phyloP scores from a whole-genome alignment of 2,797 vertebrate genomes.

The Helicolenus hilgendorfi region DNA sequence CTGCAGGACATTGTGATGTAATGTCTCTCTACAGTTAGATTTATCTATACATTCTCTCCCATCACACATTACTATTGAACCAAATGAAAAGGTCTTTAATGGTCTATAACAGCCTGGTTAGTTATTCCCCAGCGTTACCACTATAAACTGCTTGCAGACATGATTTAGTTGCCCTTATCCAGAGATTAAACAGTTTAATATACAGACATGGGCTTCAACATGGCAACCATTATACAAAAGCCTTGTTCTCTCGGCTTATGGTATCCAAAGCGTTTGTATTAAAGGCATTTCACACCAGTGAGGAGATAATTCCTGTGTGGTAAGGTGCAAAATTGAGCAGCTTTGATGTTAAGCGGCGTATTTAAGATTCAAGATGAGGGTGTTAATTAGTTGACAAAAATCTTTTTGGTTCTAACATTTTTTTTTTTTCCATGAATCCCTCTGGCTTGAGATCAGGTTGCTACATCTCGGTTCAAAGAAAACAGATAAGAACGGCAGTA shows the following conservation, averaged over 20 bases:
- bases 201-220: constrained; percentile 11
- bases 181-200: constrained; percentile 43
- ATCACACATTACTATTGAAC: background rate
- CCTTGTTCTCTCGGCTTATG: constrained; percentile 14
- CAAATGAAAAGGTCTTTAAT: constrained; percentile 17
- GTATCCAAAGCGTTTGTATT: constrained; percentile 54
- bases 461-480: constrained; percentile 60
- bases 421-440: constrained; percentile 42
- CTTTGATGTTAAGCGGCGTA: constrained; percentile 79
- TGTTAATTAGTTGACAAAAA: constrained; percentile 82
- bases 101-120: constrained; percentile 1
- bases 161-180: constrained; percentile 12
- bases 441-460: constrained; percentile 45
- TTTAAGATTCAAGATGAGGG: constrained; percentile 78
- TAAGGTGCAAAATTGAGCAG: constrained; percentile 81
- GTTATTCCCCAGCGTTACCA: background rate
- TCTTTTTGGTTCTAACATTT: constrained; percentile 54
- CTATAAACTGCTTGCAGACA: background rate
- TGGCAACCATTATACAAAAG: constrained; percentile 2
- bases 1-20: background rate
- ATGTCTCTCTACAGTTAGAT: background rate
- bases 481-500: constrained; percentile 1
- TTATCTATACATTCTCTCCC: background rate
- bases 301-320: constrained; percentile 70
- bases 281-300: constrained; percentile 61